Conservation (phyloP, 2,797 vertebrate species). For the Rhynchotus rufescens region DNA sequence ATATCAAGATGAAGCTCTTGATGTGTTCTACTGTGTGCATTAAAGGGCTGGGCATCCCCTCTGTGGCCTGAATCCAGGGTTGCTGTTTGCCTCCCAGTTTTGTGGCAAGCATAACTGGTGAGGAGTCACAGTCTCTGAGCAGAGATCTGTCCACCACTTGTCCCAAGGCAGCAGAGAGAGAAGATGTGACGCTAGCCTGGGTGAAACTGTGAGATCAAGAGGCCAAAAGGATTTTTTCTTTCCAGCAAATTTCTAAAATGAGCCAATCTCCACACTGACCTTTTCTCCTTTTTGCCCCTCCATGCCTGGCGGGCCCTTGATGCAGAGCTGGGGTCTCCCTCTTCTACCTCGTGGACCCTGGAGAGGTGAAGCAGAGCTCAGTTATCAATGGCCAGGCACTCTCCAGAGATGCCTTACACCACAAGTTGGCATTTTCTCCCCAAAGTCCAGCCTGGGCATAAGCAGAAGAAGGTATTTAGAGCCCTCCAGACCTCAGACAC, state of each 20-base stretch:
- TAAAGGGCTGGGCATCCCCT: background rate
- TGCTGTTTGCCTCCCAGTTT: background rate
- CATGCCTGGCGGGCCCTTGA: constrained; percentile 77
- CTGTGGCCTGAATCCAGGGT: background rate
- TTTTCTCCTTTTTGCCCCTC: constrained; percentile 81
- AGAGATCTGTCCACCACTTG: too few relatives aligned
- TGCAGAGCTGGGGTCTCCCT: constrained; percentile 83
- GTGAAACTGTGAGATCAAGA: too few relatives aligned
- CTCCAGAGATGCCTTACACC: background rate
- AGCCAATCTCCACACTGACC: constrained; percentile 73
- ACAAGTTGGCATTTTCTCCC: rapidly evolving
- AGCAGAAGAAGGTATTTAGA: background rate
- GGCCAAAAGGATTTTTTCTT: background rate
- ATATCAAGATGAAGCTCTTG: background rate
- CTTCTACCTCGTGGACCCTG: constrained; percentile 86
- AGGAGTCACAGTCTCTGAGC: too few relatives aligned
- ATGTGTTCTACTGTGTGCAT: background rate
- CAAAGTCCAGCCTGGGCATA: background rate
- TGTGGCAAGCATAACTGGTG: background rate
- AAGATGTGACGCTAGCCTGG: too few relatives aligned
- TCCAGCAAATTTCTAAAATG: too few relatives aligned
- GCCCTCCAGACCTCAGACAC: background rate
- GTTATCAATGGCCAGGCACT: background rate
- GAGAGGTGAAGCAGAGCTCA: background rate
- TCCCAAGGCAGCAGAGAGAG: too few relatives aligned